phyloP scores from a whole-genome alignment of 2,113 vertebrate genomes.

The Baryphthengus martii region DNA sequence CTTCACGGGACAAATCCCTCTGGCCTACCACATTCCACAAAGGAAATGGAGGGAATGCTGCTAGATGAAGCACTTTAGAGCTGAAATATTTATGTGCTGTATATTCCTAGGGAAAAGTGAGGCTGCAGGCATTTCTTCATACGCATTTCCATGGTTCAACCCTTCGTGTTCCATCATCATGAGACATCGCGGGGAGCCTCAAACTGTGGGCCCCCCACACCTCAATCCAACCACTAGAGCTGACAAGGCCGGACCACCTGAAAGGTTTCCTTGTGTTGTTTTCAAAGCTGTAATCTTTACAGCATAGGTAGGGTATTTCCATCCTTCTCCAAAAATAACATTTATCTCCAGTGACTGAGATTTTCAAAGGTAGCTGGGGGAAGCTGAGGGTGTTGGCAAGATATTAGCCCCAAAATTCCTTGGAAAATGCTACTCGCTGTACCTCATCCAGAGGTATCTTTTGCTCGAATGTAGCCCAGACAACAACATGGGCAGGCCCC shows the following conservation, averaged over 20 bases:
- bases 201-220: background rate
- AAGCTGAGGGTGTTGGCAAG: background rate
- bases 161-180: background rate
- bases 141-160: background rate
- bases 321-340: background rate
- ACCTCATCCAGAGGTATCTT: background rate
- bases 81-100: background rate
- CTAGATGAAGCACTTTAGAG: background rate
- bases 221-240: background rate
- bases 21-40: background rate
- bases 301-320: background rate
- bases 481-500: background rate
- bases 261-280: background rate
- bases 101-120: background rate
- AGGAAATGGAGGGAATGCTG: background rate
- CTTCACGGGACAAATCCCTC: background rate
- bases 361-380: background rate
- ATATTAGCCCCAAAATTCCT: background rate
- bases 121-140: background rate
- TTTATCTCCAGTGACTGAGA: background rate
- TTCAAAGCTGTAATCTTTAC: background rate
- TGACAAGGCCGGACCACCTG: background rate
- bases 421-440: background rate
- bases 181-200: background rate
- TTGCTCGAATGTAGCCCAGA: background rate